A percentile compares a stretch with the other conserved stretches of the same genome.
These are phyloP conservation scores for Oreochromis niloticus DNA, from an alignment of 2,113 vertebrate genomes.

Conservation along the genomic window DNA sequence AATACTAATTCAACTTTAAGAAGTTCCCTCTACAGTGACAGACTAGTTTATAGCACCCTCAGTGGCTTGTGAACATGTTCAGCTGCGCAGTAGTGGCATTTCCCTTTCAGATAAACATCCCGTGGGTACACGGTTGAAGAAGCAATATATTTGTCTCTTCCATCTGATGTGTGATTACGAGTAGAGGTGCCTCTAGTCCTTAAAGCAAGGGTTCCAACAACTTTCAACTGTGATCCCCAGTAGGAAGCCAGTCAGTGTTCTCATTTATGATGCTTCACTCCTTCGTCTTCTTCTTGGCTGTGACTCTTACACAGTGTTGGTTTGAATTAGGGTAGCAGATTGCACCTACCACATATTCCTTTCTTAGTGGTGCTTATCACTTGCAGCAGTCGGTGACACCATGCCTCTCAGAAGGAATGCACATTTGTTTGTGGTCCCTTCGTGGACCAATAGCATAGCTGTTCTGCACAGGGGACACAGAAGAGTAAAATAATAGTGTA, in stretches of 20 bases:
- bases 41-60: not conserved
- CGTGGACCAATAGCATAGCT: not conserved
- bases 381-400: not conserved
- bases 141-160: not conserved
- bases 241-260: not conserved
- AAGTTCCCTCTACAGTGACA: not conserved
- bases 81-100: not conserved
- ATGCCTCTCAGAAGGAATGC: not conserved
- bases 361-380: not conserved
- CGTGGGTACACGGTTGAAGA: not conserved
- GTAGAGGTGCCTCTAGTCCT: not conserved
- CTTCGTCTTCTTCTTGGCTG: not conserved
- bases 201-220: not conserved
- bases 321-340: not conserved
- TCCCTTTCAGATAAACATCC: not conserved
- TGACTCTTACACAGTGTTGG: not conserved
- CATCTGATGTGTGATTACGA: not conserved
- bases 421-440: not conserved
- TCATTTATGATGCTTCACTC: not conserved
- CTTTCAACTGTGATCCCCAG: not conserved
- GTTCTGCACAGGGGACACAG: not conserved
- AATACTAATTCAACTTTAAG: not conserved
- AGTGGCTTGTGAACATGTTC: not conserved
- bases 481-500: not conserved
- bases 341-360: not conserved